Base-by-base conservation (phyloP, 2,113 vertebrate species). In the Kryptolebias marmoratus region DNA sequence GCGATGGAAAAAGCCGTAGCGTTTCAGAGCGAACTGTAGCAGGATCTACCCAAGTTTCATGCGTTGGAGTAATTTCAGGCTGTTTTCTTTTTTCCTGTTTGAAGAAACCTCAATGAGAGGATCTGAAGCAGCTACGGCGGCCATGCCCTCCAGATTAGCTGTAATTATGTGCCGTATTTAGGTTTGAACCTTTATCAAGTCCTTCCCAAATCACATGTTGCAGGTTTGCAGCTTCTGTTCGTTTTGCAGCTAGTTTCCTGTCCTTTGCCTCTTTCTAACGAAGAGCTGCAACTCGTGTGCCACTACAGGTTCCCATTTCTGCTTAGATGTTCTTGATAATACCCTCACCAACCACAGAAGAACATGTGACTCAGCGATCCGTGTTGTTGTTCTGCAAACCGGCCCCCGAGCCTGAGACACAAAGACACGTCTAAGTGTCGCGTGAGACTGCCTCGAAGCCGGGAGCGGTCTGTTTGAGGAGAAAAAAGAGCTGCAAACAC, bases 71-170 rank as follows among this genome's bases (percentile, higher is more conserved):
- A 64, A 90, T 90, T 89, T 90, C 67, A 80, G 85, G 67, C 39
- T 60, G 22, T 22, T 22, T 22, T 22, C 22, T 22, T 22, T 22
- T 22, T 22, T 22, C 22, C 22, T 22, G 22, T 22, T 67, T 68
- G 42, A 58, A 75, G 78, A 86, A 87, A 85, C 87, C 78, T 80
- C 74, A 92, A 89, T 90, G 82, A 88, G 71, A 90, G 85, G 85
- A 83, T 64, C 18, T 50, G 56, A 75, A 49, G 47, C 76, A 60
- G 68, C 48, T 30, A 22, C 27, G 4, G 53, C 67, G 66, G 75
- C 77, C 75, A 6, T 66, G 75, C 85, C 77, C 84, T 70, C 71
- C 12, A 82, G 57, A 75, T 85, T 58, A 59, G 52, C 10, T 36
- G 50, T 88, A 84, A 90, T 90, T 91, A 90, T 39, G 53, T 64